Evolutionary conservation across 2,113 vertebrate species (phyloP).

Genomic region (Excalfactoria chinensis): DNA sequence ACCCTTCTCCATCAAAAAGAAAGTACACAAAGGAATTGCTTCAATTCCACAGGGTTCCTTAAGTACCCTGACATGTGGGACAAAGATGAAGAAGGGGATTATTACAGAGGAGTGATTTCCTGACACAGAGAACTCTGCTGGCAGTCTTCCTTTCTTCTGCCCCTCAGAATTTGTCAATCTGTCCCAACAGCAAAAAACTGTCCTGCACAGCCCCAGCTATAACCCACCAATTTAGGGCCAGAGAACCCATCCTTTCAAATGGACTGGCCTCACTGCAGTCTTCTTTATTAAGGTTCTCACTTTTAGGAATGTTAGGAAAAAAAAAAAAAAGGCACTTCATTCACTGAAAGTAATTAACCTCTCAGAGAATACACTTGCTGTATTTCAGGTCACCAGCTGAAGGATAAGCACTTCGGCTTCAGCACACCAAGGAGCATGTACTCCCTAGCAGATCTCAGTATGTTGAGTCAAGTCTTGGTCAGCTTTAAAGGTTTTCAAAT

Average conservation of each 20-base stretch:
- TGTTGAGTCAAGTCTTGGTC: background rate
- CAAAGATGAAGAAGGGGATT: background rate
- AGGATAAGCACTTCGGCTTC: background rate
- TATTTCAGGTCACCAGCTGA: constrained; percentile 14
- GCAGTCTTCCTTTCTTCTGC: background rate
- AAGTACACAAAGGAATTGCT: background rate
- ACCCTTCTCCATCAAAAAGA: background rate
- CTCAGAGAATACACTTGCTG: background rate
- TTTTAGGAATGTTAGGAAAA: background rate
- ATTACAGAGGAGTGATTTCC: background rate
- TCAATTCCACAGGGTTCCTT: background rate
- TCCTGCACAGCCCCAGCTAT: background rate
- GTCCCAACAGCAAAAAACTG: background rate
- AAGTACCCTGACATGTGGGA: background rate
- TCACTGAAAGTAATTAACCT: constrained; percentile 6
- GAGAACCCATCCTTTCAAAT: background rate
- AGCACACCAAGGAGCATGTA: background rate
- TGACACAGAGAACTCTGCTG: background rate
- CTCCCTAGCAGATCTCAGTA: background rate
- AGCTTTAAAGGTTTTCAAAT: background rate
- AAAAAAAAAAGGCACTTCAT: background rate
- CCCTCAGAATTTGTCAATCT: background rate
- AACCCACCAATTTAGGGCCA: background rate
- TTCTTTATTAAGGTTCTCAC: background rate
- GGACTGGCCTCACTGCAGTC: background rate